Conservation (phyloP, 2,113 vertebrate species). For the Myanophis thanlyinensis region DNA sequence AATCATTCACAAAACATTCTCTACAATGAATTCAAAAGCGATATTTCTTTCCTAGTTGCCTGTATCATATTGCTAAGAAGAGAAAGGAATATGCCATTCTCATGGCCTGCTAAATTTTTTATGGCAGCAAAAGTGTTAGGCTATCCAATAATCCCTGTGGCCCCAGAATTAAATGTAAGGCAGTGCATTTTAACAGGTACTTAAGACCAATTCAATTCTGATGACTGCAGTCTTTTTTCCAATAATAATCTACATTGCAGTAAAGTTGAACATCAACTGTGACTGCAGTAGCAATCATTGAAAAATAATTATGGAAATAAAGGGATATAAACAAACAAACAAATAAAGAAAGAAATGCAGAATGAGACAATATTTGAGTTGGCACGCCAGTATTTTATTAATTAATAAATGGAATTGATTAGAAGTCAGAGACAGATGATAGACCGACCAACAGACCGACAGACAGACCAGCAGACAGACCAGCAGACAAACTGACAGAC, state of each 20-base stretch:
- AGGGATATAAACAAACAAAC: no score
- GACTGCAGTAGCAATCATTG: conserved; percentile 8
- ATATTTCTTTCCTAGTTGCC: conserved; percentile 8
- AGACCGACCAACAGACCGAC: no score
- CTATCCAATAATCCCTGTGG: rapidly evolving
- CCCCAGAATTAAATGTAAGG: background rate
- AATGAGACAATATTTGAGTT: conserved; percentile 45
- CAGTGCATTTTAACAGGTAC: background rate
- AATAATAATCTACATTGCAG: background rate
- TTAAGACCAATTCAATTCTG: background rate
- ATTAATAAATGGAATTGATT: conserved; percentile 62
- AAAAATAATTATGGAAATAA: conserved; percentile 17
- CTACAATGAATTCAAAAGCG: conserved; percentile 66
- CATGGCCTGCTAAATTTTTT: background rate
- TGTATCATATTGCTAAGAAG: background rate
- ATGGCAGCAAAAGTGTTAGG: background rate
- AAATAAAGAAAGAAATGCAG: background rate
- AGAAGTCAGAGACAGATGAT: conserved; percentile 34
- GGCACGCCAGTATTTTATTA: conserved; percentile 44
- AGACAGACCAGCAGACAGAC: no score
- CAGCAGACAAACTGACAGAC: no score
- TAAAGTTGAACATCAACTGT: background rate
- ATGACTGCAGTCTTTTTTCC: background rate
- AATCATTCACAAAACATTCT: conserved; percentile 61
- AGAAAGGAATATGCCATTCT: conserved; percentile 7